Evolutionary conservation across 2,797 vertebrate species (phyloP), one percentile per base, ranked within the genome.

Genomic region (Xenentodon cancila): DNA sequence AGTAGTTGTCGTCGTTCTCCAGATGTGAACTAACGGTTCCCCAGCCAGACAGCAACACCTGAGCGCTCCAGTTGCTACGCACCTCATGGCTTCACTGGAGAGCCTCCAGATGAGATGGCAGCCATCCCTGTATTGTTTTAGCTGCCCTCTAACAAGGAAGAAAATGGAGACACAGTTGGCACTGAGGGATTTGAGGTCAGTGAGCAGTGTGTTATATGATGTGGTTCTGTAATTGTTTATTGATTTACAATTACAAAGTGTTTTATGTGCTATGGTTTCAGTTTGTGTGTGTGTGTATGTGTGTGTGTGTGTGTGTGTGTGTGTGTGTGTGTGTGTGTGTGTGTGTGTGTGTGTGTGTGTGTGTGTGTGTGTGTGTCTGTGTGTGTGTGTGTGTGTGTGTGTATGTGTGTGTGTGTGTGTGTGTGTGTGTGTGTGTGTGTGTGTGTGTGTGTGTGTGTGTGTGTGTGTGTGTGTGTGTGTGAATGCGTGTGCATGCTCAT

Each of bases 161-260:
- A 63, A 82, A 83, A 80, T 63, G 71, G 77, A 89, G 80, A 79
- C 74, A 18, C 64, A 51, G 67, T 47, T 40, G 8, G 37, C 25
- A 34, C 57, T n/a, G 18, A 61, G 77, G 85, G 86, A 88, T 83
- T 72, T 82, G 80, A 83, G 79, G 80, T 85, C 86, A 85, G 75
- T 78, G 27, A 81, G 77, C 67, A 74, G 74, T 72, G 68, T 80
- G 76, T 82, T 85, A 84, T 81, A 81, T 85, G 80, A 88, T 60
- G 69, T 42, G 62, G 46, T 67, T 21, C 79, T 75, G 76, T 89
- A 87, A 89, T 86, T 86, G 83, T 88, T 87, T 87, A 91, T 89
- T 82, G 89, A 91, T 90, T 90, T 86, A 80, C 79, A 86, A 86
- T 87, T 84, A 86, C 76, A 66, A 46, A 62, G 72, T 80, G 75